Evolutionary conservation across 53 echinoderm and acorn worm genomes (phyloP).

Genomic region (Zoroaster sp.): DNA sequence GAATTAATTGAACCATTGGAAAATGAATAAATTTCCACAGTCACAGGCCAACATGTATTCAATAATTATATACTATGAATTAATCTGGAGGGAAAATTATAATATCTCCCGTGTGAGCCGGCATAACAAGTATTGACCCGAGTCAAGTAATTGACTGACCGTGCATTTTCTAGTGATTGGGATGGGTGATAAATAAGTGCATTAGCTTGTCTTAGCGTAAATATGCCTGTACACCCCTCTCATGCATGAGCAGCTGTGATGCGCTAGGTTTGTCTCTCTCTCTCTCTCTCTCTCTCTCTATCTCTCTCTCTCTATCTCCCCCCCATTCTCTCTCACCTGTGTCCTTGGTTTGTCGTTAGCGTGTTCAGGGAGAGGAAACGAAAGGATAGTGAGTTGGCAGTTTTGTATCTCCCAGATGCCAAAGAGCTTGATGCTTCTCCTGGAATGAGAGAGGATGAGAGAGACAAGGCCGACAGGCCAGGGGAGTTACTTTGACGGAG

Average conservation of each 20-base stretch:
- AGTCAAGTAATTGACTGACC: constrained; percentile 18
- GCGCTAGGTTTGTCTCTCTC: too few relatives aligned
- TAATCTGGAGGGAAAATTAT: background rate
- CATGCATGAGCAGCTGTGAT: background rate
- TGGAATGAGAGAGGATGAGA: too few relatives aligned
- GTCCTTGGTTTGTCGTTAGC: constrained; percentile 6
- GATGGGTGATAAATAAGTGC: background rate
- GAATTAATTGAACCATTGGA: background rate
- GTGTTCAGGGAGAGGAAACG: too few relatives aligned
- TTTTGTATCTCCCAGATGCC: too few relatives aligned
- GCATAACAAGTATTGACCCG: background rate
- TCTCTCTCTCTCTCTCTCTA: too few relatives aligned
- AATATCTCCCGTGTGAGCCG: background rate
- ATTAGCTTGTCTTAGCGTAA: constrained; percentile 12
- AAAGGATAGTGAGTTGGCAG: too few relatives aligned
- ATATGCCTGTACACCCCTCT: background rate
- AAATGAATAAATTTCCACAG: too few relatives aligned
- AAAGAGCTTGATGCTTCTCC: too few relatives aligned
- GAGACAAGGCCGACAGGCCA: too few relatives aligned
- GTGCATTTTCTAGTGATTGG: background rate
- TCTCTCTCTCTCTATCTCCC: background rate
- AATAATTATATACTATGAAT: too few relatives aligned
- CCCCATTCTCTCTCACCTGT: background rate
- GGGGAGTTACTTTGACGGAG: too few relatives aligned
- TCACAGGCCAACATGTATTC: too few relatives aligned